These are phyloP conservation scores for Chaetura pelagica DNA, from an alignment of 2,113 vertebrate genomes.

Conservation along the genomic window DNA sequence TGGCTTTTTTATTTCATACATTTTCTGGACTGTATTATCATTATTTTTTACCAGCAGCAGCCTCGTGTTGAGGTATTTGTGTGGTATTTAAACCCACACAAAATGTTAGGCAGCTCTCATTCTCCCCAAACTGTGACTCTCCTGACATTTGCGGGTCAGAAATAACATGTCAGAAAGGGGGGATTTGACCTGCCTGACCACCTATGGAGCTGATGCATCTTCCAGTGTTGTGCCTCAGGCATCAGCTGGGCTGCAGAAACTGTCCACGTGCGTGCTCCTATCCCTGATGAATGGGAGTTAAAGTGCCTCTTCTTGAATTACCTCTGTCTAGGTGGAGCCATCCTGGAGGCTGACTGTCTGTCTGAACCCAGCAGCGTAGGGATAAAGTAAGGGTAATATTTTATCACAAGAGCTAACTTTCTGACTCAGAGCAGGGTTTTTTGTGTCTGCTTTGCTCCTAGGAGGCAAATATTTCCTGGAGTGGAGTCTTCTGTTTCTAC, in stretches of 20 bases:
- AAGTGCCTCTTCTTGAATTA: neutral
- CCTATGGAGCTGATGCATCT: neutral
- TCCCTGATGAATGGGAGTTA: neutral
- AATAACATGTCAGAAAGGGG: neutral
- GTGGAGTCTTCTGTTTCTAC: neutral
- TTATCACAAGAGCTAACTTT: neutral
- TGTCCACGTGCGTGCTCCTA: rapidly evolving
- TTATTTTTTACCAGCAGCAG: neutral
- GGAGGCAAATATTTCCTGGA: neutral
- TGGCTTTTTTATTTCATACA: neutral
- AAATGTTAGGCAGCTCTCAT: neutral
- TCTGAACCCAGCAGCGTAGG: neutral
- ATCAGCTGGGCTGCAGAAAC: neutral
- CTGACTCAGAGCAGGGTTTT: neutral
- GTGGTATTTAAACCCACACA: neutral
- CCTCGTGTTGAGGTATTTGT: neutral
- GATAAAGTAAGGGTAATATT: neutral
- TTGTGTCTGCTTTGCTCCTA: neutral
- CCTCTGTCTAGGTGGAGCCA: neutral
- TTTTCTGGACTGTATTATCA: neutral
- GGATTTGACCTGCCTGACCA: neutral
- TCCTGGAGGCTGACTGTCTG: neutral
- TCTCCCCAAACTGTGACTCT: neutral
- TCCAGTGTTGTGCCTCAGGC: neutral
- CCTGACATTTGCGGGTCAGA: neutral